Base-by-base conservation (phyloP, 2,113 vertebrate genomes). In the Hassar affinis region DNA sequence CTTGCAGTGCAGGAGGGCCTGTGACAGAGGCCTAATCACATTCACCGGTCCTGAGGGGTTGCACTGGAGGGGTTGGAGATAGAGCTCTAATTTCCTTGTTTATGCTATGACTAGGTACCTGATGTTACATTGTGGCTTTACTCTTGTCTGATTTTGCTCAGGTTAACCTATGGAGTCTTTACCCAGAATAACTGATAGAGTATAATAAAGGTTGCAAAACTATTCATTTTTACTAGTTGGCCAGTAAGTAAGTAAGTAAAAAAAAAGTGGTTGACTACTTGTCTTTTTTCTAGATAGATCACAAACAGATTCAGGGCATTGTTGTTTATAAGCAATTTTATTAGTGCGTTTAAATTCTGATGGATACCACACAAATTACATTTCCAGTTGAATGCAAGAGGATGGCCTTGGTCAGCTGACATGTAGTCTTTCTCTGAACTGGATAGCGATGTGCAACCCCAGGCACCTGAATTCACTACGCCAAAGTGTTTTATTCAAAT, bases 21-120 rank as follows among this genome's bases (percentile, higher is more conserved):
- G 95, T 95, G 93, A 93, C 85, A 93, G 93, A 92, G 93, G 93
- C 93, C 95, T 95, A 95, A 95, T 87, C 86, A 85, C 68, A 83
- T 49, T 62, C 72, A 61, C 71, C 56, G 52, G 69, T 79, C 81
- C 77, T 82, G 71, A 80, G 79, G 81, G 81, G 72, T 79, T 68
- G 61, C 74, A 75, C 42, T 84, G 78, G n/a, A 71, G 52, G n/a
- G n/a, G 64, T 83, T 61, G 47, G 57, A 80, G 68, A 82, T 69
- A 54, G 68, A 45, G 76, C 84, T 71, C 80, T 82, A 71, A 78
- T 85, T 76, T 83, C 47, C 78, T 52, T 62, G 71, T 78, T 68
- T 78, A 56, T 69, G 81, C 52, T 81, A 27, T 68, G 71, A 71
- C 42, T 42, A 45, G 33, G 18, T 84, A 69, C 18, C 56, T 62